Conservation (phyloP, 2,113 vertebrate species). For the Centropus bengalensis region DNA sequence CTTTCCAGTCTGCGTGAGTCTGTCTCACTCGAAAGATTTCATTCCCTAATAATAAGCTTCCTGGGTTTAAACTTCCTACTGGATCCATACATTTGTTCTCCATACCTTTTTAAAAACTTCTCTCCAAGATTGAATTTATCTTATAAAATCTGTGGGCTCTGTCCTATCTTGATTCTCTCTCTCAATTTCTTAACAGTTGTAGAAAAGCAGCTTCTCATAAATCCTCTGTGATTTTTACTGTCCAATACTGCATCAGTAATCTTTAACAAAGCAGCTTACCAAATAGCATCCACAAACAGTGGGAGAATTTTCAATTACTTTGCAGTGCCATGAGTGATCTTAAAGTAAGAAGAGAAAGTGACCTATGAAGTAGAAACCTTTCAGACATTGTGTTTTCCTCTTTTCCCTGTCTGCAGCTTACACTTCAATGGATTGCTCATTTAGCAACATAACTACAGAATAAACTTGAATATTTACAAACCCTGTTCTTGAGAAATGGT, state of each 20-base stretch:
- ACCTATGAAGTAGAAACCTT: constrained; percentile 22
- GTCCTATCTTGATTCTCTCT: background rate
- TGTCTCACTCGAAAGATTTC: background rate
- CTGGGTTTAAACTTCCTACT: background rate
- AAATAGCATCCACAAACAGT: background rate
- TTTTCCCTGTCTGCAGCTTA: background rate
- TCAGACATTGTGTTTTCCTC: background rate
- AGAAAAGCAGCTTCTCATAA: constrained; percentile 3
- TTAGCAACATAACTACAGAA: background rate
- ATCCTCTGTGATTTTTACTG: background rate
- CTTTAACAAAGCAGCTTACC: background rate
- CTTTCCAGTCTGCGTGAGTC: background rate
- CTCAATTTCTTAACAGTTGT: rapidly evolving
- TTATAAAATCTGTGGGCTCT: background rate
- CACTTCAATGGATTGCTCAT: background rate
- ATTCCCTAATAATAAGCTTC: background rate
- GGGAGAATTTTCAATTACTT: background rate
- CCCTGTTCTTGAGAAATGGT: background rate
- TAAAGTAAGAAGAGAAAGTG: background rate
- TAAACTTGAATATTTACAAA: background rate
- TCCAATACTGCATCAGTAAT: background rate
- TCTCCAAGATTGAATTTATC: background rate
- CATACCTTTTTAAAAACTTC: background rate
- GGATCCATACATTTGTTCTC: background rate
- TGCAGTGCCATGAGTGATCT: background rate